Base-by-base conservation (phyloP, 2,797 vertebrate genomes). In the Podarcis siculus region DNA sequence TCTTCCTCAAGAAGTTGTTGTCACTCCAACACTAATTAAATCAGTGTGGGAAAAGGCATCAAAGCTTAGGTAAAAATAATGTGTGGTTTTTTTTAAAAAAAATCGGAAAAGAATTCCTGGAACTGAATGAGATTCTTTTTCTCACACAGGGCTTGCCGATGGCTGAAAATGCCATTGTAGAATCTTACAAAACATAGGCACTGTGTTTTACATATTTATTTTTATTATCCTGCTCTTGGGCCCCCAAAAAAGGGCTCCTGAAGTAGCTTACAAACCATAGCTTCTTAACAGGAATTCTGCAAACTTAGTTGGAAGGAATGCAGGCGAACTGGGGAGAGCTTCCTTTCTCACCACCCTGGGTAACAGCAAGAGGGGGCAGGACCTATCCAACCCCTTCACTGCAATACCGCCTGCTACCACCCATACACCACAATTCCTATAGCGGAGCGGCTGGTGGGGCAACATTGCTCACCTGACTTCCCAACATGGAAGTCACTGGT, bases 1-100 rank as follows among this genome's bases (percentile, higher is more conserved):
- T 55, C 49, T 79, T 84, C 45, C 32, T 35, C 37, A 80, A 49
- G n/a, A 80, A 75, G 17, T n/a, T 85, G 69, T 85, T 79, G 82
- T 64, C 49, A 35, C 55, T 85, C 77, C 37, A 42, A 10, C 30
- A 73, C 35, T 89, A 88, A 88, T 86, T 86, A 86, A 82, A 61
- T 58, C 84, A 77, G 49, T 71, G 45, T 69, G 15, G 39, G 72
- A 5, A 82, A 71, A 45, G 15, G 71, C 45, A 83, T 82, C 69
- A 89, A 85, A 49, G 84, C 45, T 78, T 58, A 76, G 8, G 37
- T 45, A 78, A 78, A 35, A 86, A 72, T 15, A 76, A 49, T 55
- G 55, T 58, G 8, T 66, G 30, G 66, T 25, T 67, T 71, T 84
- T 27, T 19, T 61, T 21, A 1, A 21, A 58, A 58, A 61, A 23